phyloP scores from a whole-genome alignment of 2,888 invertebrate genomes.

The Salticus scenicus region DNA sequence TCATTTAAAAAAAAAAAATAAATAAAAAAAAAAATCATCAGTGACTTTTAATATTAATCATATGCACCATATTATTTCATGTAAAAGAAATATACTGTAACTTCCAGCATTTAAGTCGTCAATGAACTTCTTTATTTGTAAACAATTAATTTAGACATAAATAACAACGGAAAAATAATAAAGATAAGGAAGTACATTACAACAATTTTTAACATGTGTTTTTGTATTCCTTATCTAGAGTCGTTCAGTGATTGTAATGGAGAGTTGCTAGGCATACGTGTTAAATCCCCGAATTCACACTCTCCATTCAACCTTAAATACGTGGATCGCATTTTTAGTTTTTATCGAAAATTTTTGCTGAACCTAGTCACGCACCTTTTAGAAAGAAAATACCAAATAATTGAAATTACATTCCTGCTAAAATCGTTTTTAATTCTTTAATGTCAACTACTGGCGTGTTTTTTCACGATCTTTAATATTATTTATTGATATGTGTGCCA shows the following conservation, averaged over 20 bases:
- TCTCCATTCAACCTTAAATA: slow-evolving; percentile 21
- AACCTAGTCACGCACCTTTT: slow-evolving; percentile 37
- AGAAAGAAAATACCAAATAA: slow-evolving; percentile 38
- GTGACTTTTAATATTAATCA: no score
- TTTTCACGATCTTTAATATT: no score
- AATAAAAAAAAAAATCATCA: no score
- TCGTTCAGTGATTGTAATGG: background rate
- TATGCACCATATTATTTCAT: no score
- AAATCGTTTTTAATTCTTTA: slow-evolving; percentile 68
- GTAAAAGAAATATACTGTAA: no score
- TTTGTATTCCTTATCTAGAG: background rate
- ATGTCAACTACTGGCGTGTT: slow-evolving; percentile 39
- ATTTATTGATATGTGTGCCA: no score
- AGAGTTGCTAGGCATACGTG: slow-evolving; percentile 35
- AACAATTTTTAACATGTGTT: background rate
- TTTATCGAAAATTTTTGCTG: background rate
- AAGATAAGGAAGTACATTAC: no score
- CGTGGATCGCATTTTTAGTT: slow-evolving; percentile 28
- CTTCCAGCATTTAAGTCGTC: no score
- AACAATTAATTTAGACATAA: no score
- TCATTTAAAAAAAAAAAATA: no score
- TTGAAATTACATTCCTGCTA: slow-evolving; percentile 54
- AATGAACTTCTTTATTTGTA: no score
- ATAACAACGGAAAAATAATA: no score
- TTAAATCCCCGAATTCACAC: slow-evolving; percentile 31